Conservation (phyloP, 53 echinoderm and acorn worm genomes). For the Stichopus horrens region DNA sequence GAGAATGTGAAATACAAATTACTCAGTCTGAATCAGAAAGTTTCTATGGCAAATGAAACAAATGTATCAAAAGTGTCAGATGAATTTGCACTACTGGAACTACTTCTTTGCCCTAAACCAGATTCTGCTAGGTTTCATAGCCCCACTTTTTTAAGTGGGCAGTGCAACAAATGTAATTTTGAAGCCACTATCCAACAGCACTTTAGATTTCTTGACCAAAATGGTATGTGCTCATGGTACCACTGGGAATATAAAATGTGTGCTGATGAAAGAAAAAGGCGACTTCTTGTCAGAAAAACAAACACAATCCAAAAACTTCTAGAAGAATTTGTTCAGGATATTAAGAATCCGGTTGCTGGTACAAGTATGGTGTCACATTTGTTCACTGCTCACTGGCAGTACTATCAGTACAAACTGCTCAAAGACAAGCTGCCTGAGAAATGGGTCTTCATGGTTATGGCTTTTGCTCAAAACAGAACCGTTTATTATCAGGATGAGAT, state of each 20-base stretch:
- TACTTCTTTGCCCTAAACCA: neutral
- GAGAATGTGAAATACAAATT: neutral
- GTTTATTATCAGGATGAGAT: conserved; percentile 61
- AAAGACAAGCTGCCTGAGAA: conserved; percentile 46
- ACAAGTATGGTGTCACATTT: neutral
- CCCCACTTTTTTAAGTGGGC: neutral
- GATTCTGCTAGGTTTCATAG: neutral
- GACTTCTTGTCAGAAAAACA: neutral
- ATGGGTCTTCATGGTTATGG: conserved; percentile 57
- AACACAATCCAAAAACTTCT: neutral
- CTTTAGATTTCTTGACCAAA: neutral
- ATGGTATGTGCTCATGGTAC: neutral
- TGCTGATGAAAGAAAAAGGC: neutral
- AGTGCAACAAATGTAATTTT: conserved; percentile 6
- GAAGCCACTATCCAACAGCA: neutral
- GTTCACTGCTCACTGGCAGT: conserved; percentile 36
- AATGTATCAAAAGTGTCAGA: neutral
- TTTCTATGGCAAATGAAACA: neutral
- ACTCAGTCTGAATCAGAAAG: neutral
- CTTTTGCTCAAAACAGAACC: conserved; percentile 54
- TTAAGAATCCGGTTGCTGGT: neutral
- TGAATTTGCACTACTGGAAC: neutral
- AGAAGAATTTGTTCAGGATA: neutral
- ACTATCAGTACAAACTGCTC: conserved; percentile 34
- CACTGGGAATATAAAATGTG: neutral